A percentile compares a stretch with the other conserved stretches of the same genome.
These are phyloP conservation scores for Megalopta genalis DNA, from an alignment of 1,140 invertebrate genomes.

Conservation along the genomic window DNA sequence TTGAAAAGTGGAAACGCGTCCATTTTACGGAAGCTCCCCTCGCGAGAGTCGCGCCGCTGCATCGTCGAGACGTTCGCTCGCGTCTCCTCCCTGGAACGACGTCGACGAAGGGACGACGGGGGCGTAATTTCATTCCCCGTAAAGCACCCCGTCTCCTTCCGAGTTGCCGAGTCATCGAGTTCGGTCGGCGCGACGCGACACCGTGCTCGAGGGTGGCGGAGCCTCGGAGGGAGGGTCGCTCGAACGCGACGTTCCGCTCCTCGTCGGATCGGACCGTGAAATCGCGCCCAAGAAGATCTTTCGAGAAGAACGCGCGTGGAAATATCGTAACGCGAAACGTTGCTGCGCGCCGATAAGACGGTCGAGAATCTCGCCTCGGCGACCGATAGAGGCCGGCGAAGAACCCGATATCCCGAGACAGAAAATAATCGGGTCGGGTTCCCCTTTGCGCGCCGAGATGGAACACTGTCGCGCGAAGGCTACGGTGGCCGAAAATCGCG, in stretches of 20 bases:
- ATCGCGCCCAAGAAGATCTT: background rate
- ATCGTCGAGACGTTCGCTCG: constrained; percentile 27
- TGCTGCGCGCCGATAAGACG: too few relatives aligned
- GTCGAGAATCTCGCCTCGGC: too few relatives aligned
- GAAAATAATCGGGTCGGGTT: too few relatives aligned
- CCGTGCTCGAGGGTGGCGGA: constrained; percentile 1
- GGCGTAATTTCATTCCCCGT: constrained; percentile 46
- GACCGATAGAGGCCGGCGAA: too few relatives aligned
- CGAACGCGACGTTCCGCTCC: background rate
- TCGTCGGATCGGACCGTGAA: constrained; percentile 2
- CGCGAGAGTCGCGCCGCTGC: constrained; percentile 14
- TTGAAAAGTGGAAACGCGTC: background rate
- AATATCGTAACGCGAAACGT: too few relatives aligned
- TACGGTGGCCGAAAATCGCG: too few relatives aligned
- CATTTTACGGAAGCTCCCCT: background rate
- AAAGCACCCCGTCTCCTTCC: constrained; percentile 12
- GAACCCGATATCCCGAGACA: too few relatives aligned
- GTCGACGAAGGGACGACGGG: background rate
- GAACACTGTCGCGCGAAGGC: too few relatives aligned
- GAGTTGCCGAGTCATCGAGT: constrained; percentile 55
- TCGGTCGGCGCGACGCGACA: constrained; percentile 1
- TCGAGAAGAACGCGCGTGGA: background rate
- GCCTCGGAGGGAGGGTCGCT: constrained; percentile 8
- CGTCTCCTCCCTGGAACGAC: constrained; percentile 11
- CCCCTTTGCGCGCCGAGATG: too few relatives aligned